These are phyloP conservation scores for Margaritifera margaritifera DNA, from an alignment of 2,888 invertebrate genomes.

Conservation along the genomic window DNA sequence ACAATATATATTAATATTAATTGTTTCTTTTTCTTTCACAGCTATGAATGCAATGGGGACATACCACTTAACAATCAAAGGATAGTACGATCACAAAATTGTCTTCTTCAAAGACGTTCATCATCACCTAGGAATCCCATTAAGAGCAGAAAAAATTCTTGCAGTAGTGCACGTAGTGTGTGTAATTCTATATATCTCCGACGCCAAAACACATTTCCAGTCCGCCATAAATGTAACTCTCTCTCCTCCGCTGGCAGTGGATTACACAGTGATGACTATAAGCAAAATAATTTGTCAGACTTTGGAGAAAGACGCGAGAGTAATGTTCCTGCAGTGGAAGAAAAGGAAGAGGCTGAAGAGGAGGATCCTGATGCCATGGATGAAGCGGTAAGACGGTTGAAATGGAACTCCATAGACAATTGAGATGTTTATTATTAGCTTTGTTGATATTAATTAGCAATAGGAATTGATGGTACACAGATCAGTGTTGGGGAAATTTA, in stretches of 20 bases:
- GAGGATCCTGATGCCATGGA: constrained; percentile 68
- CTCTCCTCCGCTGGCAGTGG: constrained; percentile 56
- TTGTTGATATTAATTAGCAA: too few species aligned
- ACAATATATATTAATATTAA: neutral
- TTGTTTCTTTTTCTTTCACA: constrained; percentile 49
- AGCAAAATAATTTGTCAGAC: constrained; percentile 61
- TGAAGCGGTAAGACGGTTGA: constrained; percentile 56
- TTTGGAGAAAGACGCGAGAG: constrained; percentile 34
- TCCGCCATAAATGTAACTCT: constrained; percentile 65
- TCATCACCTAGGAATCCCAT: constrained; percentile 65
- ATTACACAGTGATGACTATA: constrained; percentile 64
- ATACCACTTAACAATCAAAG: constrained; percentile 71
- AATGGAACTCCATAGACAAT: too few species aligned
- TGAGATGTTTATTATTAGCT: too few species aligned
- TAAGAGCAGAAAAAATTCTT: constrained; percentile 69
- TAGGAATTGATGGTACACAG: too few species aligned
- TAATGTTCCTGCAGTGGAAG: constrained; percentile 21
- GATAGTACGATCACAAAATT: constrained; percentile 80
- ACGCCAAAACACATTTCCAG: constrained; percentile 68
- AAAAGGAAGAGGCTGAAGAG: constrained; percentile 41
- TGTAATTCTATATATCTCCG: constrained; percentile 65
- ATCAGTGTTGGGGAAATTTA: too few species aligned
- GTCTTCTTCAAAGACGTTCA: constrained; percentile 76
- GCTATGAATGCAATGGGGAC: constrained; percentile 79
- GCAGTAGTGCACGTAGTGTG: constrained; percentile 62